These are phyloP conservation scores for Bedellia somnulentella DNA, from an alignment of 2,888 invertebrate genomes.

Conservation along the genomic window DNA sequence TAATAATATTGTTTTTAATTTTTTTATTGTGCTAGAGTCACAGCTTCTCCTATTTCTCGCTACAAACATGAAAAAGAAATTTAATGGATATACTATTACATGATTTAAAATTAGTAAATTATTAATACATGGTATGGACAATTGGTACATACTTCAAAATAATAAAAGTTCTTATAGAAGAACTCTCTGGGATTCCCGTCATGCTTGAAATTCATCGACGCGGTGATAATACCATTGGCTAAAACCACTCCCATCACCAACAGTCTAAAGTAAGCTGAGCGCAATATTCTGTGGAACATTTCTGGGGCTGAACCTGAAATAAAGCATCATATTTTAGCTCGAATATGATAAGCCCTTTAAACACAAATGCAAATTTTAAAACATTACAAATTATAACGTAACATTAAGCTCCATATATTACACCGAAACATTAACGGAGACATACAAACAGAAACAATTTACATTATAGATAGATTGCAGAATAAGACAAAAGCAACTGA, in stretches of 20 bases:
- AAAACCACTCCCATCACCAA: constrained; percentile 93
- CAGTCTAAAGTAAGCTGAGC: constrained; percentile 90
- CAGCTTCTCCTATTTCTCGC: too few relatives aligned
- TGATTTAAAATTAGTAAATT: too few relatives aligned
- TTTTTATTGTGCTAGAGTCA: background rate
- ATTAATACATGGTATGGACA: too few relatives aligned
- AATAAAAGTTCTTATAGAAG: constrained; percentile 91
- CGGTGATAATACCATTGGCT: constrained; percentile 94
- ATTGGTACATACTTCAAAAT: constrained; percentile 71
- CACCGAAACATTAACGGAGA: too few relatives aligned
- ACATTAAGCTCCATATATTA: too few relatives aligned
- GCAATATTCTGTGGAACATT: constrained; percentile 80
- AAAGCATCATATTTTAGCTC: background rate
- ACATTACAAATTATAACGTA: too few relatives aligned
- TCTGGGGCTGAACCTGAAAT: constrained; percentile 72
- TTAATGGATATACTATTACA: too few relatives aligned
- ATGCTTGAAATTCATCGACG: constrained; percentile 93
- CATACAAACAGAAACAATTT: too few relatives aligned
- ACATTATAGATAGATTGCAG: too few relatives aligned
- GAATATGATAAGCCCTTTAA: background rate
- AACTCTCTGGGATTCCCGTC: constrained; percentile 80
- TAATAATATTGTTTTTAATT: too few relatives aligned
- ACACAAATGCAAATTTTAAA: background rate
- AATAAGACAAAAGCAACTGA: too few relatives aligned
- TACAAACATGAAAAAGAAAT: too few relatives aligned